Conservation (phyloP, 2,113 vertebrate species). For the Eidolon helvum region DNA sequence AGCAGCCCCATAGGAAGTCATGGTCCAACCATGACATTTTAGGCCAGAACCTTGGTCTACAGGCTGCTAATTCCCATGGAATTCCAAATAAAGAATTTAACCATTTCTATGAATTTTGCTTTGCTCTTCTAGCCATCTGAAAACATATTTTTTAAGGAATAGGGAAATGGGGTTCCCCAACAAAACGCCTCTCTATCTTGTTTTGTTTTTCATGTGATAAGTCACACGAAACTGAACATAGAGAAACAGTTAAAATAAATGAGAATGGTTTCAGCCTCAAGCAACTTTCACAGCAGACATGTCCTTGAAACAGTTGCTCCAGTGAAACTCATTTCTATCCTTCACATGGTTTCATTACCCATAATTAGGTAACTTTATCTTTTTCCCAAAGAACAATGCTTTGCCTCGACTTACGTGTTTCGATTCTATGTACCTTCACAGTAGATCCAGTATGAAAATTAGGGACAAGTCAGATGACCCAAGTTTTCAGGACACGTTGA, state of each 20-base stretch:
- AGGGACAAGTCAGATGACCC: background rate
- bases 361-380: background rate
- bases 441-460: background rate
- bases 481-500: background rate
- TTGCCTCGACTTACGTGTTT: background rate
- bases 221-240: constrained; percentile 65
- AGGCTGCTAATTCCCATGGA: constrained; percentile 50
- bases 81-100: constrained; percentile 53
- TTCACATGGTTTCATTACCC: background rate
- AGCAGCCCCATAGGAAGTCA: constrained; percentile 48
- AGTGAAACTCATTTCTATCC: background rate
- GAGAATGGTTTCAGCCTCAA: background rate
- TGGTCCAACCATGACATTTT: constrained; percentile 45
- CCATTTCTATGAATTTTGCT: background rate
- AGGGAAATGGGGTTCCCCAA: background rate
- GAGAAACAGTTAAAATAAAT: constrained; percentile 42
- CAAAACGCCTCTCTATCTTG: constrained; percentile 68
- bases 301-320: background rate
- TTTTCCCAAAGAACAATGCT: background rate
- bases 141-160: constrained; percentile 50
- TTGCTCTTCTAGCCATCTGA: background rate
- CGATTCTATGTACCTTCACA: background rate
- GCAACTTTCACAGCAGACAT: background rate
- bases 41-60: constrained; percentile 2
- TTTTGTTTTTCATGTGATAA: constrained; percentile 44